Conservation (phyloP, 2,797 vertebrate species). For the Helarctos malayanus region DNA sequence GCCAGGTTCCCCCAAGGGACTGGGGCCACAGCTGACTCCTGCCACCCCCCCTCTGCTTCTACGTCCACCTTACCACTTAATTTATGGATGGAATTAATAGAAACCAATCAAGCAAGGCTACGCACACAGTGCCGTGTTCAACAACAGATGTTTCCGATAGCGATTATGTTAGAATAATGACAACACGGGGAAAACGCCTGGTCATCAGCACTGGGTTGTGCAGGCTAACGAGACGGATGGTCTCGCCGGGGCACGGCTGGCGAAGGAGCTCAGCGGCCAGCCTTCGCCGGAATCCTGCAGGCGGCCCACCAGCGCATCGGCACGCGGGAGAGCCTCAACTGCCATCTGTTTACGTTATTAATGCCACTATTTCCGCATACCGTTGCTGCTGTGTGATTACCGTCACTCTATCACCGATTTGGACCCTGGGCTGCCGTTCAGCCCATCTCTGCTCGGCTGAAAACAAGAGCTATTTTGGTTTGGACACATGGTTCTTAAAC, state of each 20-base stretch:
- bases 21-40: rapidly evolving
- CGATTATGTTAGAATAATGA: constrained; percentile 46
- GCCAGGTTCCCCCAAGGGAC: rapidly evolving
- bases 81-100: constrained; percentile 69
- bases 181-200: background rate
- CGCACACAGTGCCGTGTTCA: background rate
- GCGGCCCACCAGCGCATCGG: rapidly evolving
- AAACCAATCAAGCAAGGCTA: constrained; percentile 49
- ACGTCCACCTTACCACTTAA: constrained; percentile 3
- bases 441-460: too few species aligned
- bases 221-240: background rate
- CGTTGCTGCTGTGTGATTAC: rapidly evolving
- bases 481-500: background rate
- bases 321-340: background rate
- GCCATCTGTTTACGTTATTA: too few species aligned
- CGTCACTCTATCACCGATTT: background rate
- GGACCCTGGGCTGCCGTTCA: background rate
- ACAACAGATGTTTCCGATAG: constrained; percentile 66
- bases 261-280: rapidly evolving
- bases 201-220: background rate
- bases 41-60: background rate
- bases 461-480: background rate
- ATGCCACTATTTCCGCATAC: background rate
- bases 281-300: rapidly evolving
- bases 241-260: background rate